Evolutionary conservation across 2,888 invertebrate species (phyloP).

Genomic region (Diogma glabrata): DNA sequence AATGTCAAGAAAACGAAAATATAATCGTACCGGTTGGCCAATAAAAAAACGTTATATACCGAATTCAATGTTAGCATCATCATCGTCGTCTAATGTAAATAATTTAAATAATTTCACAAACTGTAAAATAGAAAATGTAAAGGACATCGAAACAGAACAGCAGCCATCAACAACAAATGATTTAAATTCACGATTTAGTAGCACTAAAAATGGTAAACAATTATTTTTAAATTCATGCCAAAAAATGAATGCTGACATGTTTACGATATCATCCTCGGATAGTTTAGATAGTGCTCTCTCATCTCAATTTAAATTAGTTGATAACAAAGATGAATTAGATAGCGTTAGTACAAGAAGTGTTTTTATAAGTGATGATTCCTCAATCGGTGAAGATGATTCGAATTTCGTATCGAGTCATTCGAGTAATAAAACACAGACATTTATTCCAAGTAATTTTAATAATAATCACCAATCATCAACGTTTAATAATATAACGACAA

Average conservation of each 20-base stretch:
- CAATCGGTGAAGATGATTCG: background rate
- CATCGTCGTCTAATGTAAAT: background rate
- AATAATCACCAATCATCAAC: background rate
- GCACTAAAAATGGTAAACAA: background rate
- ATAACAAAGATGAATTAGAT: conserved; percentile 6
- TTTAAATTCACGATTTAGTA: background rate
- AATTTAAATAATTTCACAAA: background rate
- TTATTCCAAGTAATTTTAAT: too few species aligned
- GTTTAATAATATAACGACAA: background rate
- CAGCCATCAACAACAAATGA: background rate
- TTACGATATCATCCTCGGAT: conserved; percentile 36
- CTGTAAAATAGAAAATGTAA: background rate
- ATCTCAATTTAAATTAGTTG: background rate
- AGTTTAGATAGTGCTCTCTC: conserved; percentile 27
- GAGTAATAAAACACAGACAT: too few species aligned
- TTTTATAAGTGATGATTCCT: conserved; percentile 6
- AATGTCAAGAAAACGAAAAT: conserved; percentile 37
- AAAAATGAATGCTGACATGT: conserved; percentile 34
- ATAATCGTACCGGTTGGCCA: conserved; percentile 77
- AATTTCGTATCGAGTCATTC: too few species aligned
- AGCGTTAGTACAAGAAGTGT: conserved; percentile 5
- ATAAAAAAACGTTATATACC: conserved; percentile 29
- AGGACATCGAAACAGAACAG: background rate
- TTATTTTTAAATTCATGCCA: conserved; percentile 24
- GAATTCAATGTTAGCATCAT: conserved; percentile 12